These are phyloP conservation scores for Oscheius sp. DNA, from an alignment of 2,888 invertebrate species.

Conservation along the genomic window DNA sequence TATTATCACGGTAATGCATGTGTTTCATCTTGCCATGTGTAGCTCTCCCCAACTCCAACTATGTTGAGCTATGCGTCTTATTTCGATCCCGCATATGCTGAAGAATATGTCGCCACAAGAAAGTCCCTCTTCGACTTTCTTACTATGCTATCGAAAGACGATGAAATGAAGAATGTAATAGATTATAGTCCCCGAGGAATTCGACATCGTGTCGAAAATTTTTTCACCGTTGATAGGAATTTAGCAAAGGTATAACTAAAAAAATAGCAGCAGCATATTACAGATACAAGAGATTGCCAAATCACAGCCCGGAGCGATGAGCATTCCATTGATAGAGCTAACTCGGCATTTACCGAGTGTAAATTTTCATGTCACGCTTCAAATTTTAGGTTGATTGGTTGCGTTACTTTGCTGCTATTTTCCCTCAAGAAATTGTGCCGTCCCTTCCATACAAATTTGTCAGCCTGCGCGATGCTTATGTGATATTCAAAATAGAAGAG, in stretches of 20 bases:
- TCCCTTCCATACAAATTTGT: neutral
- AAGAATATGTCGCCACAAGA: constrained; percentile 21
- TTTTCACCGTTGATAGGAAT: constrained; percentile 18
- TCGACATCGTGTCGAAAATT: constrained; percentile 11
- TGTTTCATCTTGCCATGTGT: neutral
- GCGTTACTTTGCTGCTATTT: constrained; percentile 3
- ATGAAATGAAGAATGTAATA: constrained; percentile 13
- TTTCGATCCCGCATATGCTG: constrained; percentile 24
- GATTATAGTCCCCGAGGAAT: neutral
- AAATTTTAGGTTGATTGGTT: constrained; percentile 22
- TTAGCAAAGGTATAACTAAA: constrained; percentile 22
- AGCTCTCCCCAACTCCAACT: constrained; percentile 3
- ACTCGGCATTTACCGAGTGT: neutral
- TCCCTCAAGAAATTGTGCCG: constrained; percentile 5
- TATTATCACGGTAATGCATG: constrained; percentile 10
- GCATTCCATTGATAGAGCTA: neutral
- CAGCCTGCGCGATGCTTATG: constrained; percentile 3
- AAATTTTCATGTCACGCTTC: neutral
- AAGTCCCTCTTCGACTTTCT: constrained; percentile 14
- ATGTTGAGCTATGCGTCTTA: constrained; percentile 12
- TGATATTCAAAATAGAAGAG: constrained; percentile 17
- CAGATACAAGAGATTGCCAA: constrained; percentile 3
- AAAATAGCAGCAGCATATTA: neutral
- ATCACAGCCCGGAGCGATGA: neutral
- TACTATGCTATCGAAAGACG: constrained; percentile 9